Evolutionary conservation across 92 coral and sea anemone species (phyloP).

Genomic region (Phymanthus crucifer): DNA sequence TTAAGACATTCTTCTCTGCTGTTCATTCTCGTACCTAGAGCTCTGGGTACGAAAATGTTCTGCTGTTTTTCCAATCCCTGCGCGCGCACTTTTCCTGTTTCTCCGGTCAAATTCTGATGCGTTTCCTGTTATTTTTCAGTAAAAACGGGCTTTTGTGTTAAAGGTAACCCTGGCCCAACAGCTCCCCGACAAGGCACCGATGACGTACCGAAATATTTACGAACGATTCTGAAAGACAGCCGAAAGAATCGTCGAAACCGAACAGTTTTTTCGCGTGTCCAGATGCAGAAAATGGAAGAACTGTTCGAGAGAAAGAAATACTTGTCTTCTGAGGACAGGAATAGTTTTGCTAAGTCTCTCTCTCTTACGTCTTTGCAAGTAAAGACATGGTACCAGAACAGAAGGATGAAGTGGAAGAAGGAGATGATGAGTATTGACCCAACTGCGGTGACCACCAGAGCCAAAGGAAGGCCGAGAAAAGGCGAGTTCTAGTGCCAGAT

Average conservation of each 20-base stretch:
- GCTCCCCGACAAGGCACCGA: slow-evolving; percentile 16
- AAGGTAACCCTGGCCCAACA: neutral
- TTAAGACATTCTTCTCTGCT: no score
- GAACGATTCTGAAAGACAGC: slow-evolving; percentile 71
- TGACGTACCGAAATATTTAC: slow-evolving; percentile 79
- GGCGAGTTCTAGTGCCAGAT: slow-evolving; percentile 50
- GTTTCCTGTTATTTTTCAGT: neutral
- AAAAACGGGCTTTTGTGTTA: neutral
- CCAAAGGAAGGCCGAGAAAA: slow-evolving; percentile 84
- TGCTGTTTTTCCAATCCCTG: no score
- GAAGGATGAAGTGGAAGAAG: slow-evolving; percentile 95
- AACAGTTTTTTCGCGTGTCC: slow-evolving; percentile 87
- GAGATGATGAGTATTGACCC: slow-evolving; percentile 71
- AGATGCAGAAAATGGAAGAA: slow-evolving; percentile 80
- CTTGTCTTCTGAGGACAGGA: slow-evolving; percentile 87
- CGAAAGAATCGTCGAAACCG: slow-evolving; percentile 89
- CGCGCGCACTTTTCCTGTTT: no score
- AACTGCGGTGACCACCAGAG: slow-evolving; percentile 76
- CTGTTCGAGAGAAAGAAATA: slow-evolving; percentile 73
- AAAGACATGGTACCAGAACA: slow-evolving; percentile 94
- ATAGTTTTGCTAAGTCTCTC: slow-evolving; percentile 80
- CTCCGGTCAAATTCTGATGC: no score
- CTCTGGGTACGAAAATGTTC: no score
- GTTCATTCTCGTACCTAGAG: no score
- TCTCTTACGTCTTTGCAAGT: slow-evolving; percentile 84